phyloP scores from a whole-genome alignment of 2,797 vertebrate species.

The Discoglossus pictus region DNA sequence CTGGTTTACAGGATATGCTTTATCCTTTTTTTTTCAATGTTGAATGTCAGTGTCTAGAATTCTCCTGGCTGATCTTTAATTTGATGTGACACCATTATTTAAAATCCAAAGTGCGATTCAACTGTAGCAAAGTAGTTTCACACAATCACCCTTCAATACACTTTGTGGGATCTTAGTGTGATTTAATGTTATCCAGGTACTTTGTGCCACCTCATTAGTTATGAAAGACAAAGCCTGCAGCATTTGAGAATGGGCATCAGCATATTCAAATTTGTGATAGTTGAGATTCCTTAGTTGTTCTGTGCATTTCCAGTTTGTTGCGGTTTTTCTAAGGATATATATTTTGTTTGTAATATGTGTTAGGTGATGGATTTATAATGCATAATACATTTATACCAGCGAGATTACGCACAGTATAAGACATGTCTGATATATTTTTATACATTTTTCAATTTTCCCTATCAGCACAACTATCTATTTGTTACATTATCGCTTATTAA shows the following conservation, averaged over 20 bases:
- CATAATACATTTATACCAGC: conserved; percentile 1
- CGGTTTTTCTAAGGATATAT: too few relatives aligned
- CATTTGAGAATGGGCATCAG: conserved; percentile 41
- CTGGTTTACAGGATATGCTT: conserved; percentile 40
- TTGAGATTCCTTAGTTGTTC: conserved; percentile 14
- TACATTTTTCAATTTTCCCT: too few relatives aligned
- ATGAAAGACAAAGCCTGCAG: conserved; percentile 46
- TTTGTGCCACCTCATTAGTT: conserved; percentile 52
- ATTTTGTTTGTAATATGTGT: too few relatives aligned
- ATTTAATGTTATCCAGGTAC: conserved; percentile 48
- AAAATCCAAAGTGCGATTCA: conserved; percentile 42
- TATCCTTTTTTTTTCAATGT: conserved; percentile 39
- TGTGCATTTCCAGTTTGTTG: neutral
- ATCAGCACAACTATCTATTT: too few relatives aligned
- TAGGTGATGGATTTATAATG: neutral
- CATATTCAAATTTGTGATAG: conserved; percentile 43
- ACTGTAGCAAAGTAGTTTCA: conserved; percentile 27
- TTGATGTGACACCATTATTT: conserved; percentile 48
- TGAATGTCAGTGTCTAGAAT: conserved; percentile 32
- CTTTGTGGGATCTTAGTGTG: conserved; percentile 45
- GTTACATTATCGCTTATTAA: too few relatives aligned
- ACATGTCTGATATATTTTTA: too few relatives aligned
- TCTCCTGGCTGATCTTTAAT: conserved; percentile 34
- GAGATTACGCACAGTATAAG: too few relatives aligned
- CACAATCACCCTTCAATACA: conserved; percentile 38